These are phyloP conservation scores for Heliconius melpomene DNA, from an alignment of 1,140 invertebrate species.

Conservation along the genomic window DNA sequence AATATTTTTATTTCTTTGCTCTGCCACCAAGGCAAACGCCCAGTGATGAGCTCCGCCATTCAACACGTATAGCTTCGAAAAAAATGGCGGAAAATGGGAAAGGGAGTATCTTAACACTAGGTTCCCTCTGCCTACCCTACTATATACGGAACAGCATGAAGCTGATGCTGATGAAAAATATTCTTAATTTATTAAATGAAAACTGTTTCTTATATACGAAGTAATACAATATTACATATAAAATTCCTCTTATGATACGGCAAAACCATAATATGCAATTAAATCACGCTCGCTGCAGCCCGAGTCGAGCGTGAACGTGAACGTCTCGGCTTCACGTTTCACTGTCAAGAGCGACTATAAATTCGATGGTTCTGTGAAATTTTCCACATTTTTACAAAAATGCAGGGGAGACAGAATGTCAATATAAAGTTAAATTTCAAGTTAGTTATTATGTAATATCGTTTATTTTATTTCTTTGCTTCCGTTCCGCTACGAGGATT, in stretches of 20 bases:
- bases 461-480: not conserved
- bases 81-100: no score
- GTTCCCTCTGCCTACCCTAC: no score
- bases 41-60: no score
- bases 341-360: conserved; percentile 10
- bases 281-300: conserved; percentile 18
- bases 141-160: no score
- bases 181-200: no score
- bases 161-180: no score
- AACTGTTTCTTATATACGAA: not conserved
- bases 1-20: no score
- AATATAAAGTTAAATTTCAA: not conserved
- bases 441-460: not conserved
- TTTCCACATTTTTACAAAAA: not conserved
- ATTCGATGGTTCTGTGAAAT: not conserved
- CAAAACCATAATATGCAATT: conserved; percentile 24
- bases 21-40: no score
- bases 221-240: not conserved
- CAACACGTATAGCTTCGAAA: no score
- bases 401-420: not conserved
- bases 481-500: not conserved
- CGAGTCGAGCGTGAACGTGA: conserved; percentile 18
- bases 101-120: no score
- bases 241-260: not conserved
- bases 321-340: conserved; percentile 23